These are phyloP conservation scores for Strigamia maritima DNA, from an alignment of 2,888 invertebrate species.

Conservation along the genomic window DNA sequence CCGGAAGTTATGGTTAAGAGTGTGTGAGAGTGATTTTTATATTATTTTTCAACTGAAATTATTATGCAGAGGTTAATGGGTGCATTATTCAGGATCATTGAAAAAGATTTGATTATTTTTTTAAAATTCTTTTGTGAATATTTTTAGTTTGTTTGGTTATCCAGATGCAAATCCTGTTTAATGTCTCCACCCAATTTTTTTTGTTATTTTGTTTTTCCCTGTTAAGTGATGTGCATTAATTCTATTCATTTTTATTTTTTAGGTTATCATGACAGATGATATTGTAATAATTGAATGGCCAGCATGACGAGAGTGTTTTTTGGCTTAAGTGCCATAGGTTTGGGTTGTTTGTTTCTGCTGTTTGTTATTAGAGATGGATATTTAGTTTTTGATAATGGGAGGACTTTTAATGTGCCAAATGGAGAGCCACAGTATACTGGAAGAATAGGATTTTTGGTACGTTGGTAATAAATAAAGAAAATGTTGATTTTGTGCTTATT, in stretches of 20 bases:
- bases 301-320: conserved; percentile 34
- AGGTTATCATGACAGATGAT: neutral
- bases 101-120: no score
- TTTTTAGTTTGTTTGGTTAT: neutral
- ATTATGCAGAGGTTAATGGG: neutral
- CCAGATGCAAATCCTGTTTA: neutral
- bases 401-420: neutral
- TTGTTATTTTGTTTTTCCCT: neutral
- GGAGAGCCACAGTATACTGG: neutral
- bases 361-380: conserved; percentile 19
- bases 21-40: neutral
- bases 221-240: neutral
- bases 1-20: no score
- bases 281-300: neutral
- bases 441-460: conserved; percentile 35
- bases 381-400: neutral
- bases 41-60: no score
- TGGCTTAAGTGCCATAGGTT: conserved; percentile 30
- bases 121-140: neutral
- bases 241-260: neutral
- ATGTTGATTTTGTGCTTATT: no score
- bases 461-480: no score
- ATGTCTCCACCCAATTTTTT: no score
- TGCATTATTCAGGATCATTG: neutral
- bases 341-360: neutral